Evolutionary conservation across 2,888 invertebrate genomes (phyloP), one percentile per base, ranked within the genome.

Genomic region (Phaedon cochleariae): DNA sequence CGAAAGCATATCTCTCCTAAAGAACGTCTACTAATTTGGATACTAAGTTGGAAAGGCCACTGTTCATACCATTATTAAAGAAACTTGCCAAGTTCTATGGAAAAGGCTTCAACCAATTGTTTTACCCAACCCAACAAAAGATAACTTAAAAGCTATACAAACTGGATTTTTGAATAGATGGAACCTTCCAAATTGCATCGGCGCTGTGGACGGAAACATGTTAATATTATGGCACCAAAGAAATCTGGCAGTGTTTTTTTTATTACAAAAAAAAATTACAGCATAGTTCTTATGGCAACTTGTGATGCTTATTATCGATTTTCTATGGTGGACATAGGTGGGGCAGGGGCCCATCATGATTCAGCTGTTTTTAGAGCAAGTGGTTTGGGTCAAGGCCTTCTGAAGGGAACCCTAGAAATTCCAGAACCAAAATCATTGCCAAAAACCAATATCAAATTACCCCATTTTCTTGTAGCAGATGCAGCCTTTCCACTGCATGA

Each of bases 261-360:
- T 5, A 26, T 26, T 26, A 26, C 26, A 26, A 26, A 26, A 26
- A 26, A n/a, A 26, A 26, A 26, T 49, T 51, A 2, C 51, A 59
- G 64, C 45, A 54, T 70, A 3, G 62, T 66, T 17, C 78, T 57
- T 74, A 71, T 79, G 67, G 79, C 76, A 29, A 55, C 73, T 46
- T 77, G 77, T 57, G 76, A 77, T 64, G 73, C 73, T 1, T 69
- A 75, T 15, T 77, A 77, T 65, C 66, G 64, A 49, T 81, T 81
- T 74, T 64, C 71, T 26, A 69, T 71, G 55, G 71, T 76, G 15
- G 76, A 78, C 67, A 74, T 78, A 54, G 79, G 81, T 31, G 69
- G 68, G 51, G 74, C 72, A 67, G 78, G 59, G 6, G 22, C 58
- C 26, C 22, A 48, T n/a, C 60, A 67, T 55, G 62, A 53, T 48